Base-by-base conservation (phyloP, 37 sponge, comb jelly and placozoan species). In the Ephydatia muelleri region DNA sequence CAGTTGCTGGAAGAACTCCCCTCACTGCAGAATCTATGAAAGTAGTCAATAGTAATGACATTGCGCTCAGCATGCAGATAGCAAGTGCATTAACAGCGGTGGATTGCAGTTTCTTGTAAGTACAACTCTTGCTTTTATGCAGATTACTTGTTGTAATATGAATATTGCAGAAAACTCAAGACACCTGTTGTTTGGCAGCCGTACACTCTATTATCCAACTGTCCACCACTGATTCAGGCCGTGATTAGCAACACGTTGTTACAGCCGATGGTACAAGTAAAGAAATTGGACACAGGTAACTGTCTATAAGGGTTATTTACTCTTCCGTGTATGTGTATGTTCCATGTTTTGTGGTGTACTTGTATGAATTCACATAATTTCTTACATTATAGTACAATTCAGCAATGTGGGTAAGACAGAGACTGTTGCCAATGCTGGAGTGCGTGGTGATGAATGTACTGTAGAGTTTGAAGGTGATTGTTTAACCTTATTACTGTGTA, bases 31-130 rank as follows among this genome's bases (percentile, higher is more conserved):
- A 93, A 32, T 34, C 84, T 30, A 79, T 19, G 38, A 80, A 82
- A 65, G 27, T 87, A 23, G 82, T 90, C 30, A 81, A 81, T 36
- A 79, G 37, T 28, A 64, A 82, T 19, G 73, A 84, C 64, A 67
- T 75, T 25, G 33, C 32, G 25, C 19, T 90, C n/a, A 79, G 74
- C 26, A 29, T 69, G 14, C 72, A 87, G 27, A 84, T 93, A 34
- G 79, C 80, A 22, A 64, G 81, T 21, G 82, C 87, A 23, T 74
- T 93, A 0, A 28, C 74, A 21, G 35, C 80, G 30, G 87, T 90
- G 40, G 84, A 93, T 75, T 71, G 76, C 33, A 78, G 77, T 65
- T 93, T 90, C 67, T 82, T 93, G 94, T 93, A 33, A 93, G 94
- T 82, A 21, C 66, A 49, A 32, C 38, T 27, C 1, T 76, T 68